phyloP scores from a whole-genome alignment of 2,888 invertebrate genomes.

The Blastobasis adustella region DNA sequence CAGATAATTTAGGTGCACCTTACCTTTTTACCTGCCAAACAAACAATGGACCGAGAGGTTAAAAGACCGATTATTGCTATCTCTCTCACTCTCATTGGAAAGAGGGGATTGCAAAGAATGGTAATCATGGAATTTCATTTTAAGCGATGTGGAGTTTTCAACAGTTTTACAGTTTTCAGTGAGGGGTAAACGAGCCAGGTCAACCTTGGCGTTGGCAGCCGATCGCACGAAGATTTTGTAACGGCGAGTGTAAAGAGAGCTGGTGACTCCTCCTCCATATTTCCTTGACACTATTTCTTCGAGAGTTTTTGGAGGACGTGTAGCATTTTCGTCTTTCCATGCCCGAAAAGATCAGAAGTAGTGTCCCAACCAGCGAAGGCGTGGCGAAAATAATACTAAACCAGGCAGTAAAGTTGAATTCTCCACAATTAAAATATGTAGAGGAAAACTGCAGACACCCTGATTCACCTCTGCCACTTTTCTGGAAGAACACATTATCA shows the following conservation, averaged over 20 bases:
- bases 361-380: not conserved
- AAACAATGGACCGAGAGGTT: too few species aligned
- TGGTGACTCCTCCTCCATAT: not conserved
- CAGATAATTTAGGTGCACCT: too few species aligned
- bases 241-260: not conserved
- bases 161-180: too few species aligned
- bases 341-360: not conserved
- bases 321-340: not conserved
- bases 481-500: too few species aligned
- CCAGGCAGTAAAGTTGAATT: not conserved
- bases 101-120: too few species aligned
- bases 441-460: not conserved
- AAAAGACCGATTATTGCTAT: too few species aligned
- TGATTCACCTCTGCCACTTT: not conserved
- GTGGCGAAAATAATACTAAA: not conserved
- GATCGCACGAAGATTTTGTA: not conserved
- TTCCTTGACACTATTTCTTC: not conserved
- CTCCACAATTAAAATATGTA: not conserved
- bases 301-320: not conserved
- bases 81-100: too few species aligned
- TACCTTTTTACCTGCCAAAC: too few species aligned
- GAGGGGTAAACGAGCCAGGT: constrained; percentile 1
- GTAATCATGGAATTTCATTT: too few species aligned
- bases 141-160: too few species aligned
- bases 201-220: constrained; percentile 1